Percentiles rank a stretch among this genome's conserved stretches.
Conservation (phyloP, 1,140 invertebrate species). For the Halyomorpha halys region DNA sequence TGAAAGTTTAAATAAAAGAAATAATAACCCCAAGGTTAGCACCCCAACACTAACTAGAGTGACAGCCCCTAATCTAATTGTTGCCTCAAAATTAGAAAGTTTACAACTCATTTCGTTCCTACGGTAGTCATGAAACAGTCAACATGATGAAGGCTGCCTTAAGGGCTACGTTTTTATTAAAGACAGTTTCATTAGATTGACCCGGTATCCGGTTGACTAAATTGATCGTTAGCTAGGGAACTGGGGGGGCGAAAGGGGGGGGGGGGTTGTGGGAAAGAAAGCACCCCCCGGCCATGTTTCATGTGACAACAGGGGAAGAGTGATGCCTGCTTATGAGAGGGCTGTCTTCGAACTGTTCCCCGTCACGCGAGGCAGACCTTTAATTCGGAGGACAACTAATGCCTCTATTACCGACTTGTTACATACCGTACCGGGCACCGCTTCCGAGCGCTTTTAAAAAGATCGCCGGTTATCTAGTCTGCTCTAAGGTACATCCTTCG, state of each 20-base stretch:
- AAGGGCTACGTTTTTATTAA: conserved; percentile 9
- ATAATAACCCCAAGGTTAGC: no score
- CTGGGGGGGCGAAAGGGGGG: background rate
- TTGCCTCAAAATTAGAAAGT: no score
- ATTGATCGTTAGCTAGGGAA: conserved; percentile 12
- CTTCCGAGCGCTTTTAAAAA: no score
- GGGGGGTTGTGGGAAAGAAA: background rate
- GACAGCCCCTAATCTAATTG: no score
- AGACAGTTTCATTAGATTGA: conserved; percentile 7
- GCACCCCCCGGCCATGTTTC: background rate
- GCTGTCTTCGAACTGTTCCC: conserved; percentile 11
- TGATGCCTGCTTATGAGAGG: conserved; percentile 16
- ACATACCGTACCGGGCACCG: background rate
- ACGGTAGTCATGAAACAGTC: no score
- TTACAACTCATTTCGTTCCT: no score
- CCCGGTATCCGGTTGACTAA: conserved; percentile 2
- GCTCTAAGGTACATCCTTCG: no score
- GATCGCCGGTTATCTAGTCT: no score
- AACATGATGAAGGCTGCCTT: background rate
- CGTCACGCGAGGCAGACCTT: conserved; percentile 5
- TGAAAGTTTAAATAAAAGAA: no score
- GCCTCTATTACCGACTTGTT: conserved; percentile 18
- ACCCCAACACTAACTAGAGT: no score
- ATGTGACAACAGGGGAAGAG: conserved; percentile 17
- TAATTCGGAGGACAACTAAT: conserved; percentile 7